Percentiles rank a stretch among this genome's conserved stretches.
phyloP scores from a whole-genome alignment of 2,888 invertebrate genomes.

The Pilophorus perplexus region DNA sequence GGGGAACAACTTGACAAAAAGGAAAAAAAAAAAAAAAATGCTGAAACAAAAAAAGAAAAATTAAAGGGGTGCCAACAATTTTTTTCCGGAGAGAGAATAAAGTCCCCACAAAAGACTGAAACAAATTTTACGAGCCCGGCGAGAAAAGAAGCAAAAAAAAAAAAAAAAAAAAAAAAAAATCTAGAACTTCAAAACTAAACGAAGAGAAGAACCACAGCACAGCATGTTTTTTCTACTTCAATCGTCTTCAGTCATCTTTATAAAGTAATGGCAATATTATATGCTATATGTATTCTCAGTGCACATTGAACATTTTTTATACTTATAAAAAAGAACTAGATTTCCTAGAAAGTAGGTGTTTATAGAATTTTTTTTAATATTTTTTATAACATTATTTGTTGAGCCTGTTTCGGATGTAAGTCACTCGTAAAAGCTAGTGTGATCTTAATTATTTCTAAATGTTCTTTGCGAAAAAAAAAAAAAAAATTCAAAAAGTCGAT shows the following conservation, averaged over 20 bases:
- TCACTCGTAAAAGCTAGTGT: slow-evolving; percentile 42
- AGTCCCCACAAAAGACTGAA: slow-evolving; percentile 42
- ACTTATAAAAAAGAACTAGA: slow-evolving; percentile 35
- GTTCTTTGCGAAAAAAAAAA: slow-evolving; percentile 31
- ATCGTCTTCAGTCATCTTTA: slow-evolving; percentile 22
- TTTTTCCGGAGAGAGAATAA: slow-evolving; percentile 26
- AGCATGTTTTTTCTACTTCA: slow-evolving; percentile 25
- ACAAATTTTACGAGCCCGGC: slow-evolving; percentile 28
- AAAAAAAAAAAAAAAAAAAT: no score
- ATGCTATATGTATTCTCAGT: slow-evolving; percentile 36
- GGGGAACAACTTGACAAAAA: slow-evolving; percentile 3
- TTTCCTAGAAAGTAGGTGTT: slow-evolving; percentile 35
- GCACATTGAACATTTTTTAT: slow-evolving; percentile 37
- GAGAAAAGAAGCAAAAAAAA: no score
- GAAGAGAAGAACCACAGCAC: slow-evolving; percentile 7
- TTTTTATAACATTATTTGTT: slow-evolving; percentile 39
- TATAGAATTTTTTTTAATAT: slow-evolving; percentile 31
- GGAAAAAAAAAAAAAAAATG: no score
- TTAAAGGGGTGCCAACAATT: slow-evolving; percentile 36
- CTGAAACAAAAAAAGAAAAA: no score
- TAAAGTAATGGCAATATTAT: slow-evolving; percentile 36
- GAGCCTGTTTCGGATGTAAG: slow-evolving; percentile 36
- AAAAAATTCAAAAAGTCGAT: slow-evolving; percentile 22
- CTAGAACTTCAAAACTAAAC: neutral
- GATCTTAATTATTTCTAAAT: slow-evolving; percentile 39